These are phyloP conservation scores for Brachylomia viminalis DNA, from an alignment of 2,888 invertebrate species.

Conservation along the genomic window DNA sequence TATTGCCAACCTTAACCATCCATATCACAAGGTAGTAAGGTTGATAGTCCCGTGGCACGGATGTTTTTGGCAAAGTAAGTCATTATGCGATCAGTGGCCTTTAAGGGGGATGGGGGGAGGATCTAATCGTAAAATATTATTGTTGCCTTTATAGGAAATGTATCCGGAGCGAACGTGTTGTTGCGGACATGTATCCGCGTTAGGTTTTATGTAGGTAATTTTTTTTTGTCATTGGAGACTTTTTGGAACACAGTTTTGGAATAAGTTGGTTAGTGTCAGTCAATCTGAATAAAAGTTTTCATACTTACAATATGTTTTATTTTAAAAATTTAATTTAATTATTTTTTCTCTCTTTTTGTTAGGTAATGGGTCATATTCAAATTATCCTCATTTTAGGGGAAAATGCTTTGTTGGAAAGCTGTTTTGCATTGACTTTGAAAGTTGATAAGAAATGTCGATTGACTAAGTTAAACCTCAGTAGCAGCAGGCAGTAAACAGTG, in stretches of 20 bases:
- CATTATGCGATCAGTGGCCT: constrained; percentile 71
- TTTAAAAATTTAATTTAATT: no score
- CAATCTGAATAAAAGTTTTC: neutral
- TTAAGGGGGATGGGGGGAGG: constrained; percentile 62
- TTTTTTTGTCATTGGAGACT: neutral
- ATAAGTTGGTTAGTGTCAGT: neutral
- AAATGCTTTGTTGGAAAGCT: neutral
- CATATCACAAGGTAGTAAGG: constrained; percentile 31
- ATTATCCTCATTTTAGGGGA: neutral
- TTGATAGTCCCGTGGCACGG: constrained; percentile 59
- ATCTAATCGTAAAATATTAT: constrained; percentile 78
- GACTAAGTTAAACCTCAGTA: no score
- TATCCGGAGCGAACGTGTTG: constrained; percentile 31
- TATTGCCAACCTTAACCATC: constrained; percentile 12
- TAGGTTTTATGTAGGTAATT: constrained; percentile 10
- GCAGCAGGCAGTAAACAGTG: neutral
- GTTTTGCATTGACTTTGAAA: neutral
- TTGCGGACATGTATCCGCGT: constrained; percentile 8
- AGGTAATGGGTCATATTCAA: neutral
- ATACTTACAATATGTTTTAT: neutral
- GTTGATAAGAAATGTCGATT: neutral
- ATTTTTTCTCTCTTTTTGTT: neutral
- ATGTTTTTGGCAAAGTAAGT: constrained; percentile 63
- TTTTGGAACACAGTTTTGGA: neutral
- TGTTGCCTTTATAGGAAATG: constrained; percentile 63